Conservation (phyloP, 1,140 invertebrate genomes). For the Eueides isabella region DNA sequence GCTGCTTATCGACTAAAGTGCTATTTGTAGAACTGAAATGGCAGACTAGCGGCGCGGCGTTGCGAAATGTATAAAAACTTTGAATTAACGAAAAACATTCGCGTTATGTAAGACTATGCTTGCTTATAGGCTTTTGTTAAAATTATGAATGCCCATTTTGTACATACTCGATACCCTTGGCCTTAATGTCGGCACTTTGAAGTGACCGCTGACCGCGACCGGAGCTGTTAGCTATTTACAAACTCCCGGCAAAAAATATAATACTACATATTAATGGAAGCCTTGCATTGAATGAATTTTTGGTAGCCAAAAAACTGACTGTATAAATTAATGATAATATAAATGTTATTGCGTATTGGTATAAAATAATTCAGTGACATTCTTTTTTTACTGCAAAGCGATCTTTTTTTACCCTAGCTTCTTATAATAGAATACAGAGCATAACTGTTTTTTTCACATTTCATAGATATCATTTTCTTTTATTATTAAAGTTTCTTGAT, state of each 20-base stretch:
- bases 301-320: constrained; percentile 25
- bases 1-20: constrained; percentile 40
- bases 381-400: background rate
- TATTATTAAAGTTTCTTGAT: background rate
- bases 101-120: constrained; percentile 60
- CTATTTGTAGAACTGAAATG: constrained; percentile 35
- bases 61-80: constrained; percentile 30
- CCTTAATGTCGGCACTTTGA: constrained; percentile 70
- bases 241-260: constrained; percentile 64
- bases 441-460: too few relatives aligned
- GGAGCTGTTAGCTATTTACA: constrained; percentile 61
- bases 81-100: constrained; percentile 34
- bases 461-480: background rate
- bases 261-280: constrained; percentile 37
- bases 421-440: too few relatives aligned
- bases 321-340: constrained; percentile 29
- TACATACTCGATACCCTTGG: constrained; percentile 62
- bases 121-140: constrained; percentile 68
- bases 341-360: constrained; percentile 6
- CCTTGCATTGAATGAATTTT: constrained; percentile 35
- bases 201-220: constrained; percentile 50
- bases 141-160: constrained; percentile 67
- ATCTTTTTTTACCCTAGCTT: background rate
- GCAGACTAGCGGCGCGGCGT: constrained; percentile 32
- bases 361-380: background rate